Evolutionary conservation across 1,140 invertebrate genomes (phyloP), one percentile per base, ranked within the genome.

Genomic region (Halyomorpha halys): DNA sequence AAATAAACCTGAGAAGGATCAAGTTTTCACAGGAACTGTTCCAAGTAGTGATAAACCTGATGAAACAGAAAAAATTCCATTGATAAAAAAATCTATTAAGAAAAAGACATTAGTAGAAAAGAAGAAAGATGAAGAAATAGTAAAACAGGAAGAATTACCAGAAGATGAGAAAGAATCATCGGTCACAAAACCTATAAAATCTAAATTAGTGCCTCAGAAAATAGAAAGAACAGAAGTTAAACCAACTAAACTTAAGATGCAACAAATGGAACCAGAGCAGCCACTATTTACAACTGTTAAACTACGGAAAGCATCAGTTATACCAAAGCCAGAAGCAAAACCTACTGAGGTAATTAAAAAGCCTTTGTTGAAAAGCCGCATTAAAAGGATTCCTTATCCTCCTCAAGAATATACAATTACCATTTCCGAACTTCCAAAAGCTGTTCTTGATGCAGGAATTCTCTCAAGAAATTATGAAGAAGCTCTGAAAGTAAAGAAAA

Each of bases 391-490:
- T 11, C 74, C 73, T 44, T 71, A 66, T 66, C 66, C 79, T 19
- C 77, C 83, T 14, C 45, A 68, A 81, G 70, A 70, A 47, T 44
- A 69, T 21, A 68, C 63, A 53, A 63, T 68, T 19, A 53, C 66
- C 13, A 67, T 72, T 13, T 68, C 69, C 16, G 60, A 67, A 21
- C 27, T 74, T 18, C 69, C 68, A 65, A 68, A 69, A 21, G 68
- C 65, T 21, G 62, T 66, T 23, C 75, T 77, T 14, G 78, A 86
- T 74, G 76, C 77, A 70, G 86, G 86, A 39, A 79, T 83, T 66
- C 68, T 87, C 21, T 86, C 84, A 0, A 76, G 86, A 74, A 87
- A 86, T 74, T 75, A 83, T 0, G 78, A 82, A 73, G 85, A 87
- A 75, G 83, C 84, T 2, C 69, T 80, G 45, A 80, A 83, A 74